A percentile compares a stretch with the other conserved stretches of the same genome.
phyloP scores from a whole-genome alignment of 2,113 vertebrate species.

The Argyrosomus japonicus region DNA sequence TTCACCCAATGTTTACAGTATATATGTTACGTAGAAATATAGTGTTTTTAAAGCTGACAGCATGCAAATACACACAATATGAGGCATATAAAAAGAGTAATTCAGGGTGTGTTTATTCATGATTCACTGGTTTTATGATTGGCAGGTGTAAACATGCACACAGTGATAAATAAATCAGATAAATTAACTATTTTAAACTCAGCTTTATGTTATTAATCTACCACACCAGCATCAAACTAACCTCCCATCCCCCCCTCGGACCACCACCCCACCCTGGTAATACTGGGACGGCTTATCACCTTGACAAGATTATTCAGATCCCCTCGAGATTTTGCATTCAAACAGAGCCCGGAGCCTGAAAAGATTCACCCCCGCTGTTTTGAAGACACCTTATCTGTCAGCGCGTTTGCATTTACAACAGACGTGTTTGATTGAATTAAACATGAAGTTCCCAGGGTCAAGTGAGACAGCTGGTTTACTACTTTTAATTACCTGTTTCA shows the following conservation, averaged over 20 bases:
- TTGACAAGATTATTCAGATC: constrained; percentile 60
- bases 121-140: too few relatives aligned
- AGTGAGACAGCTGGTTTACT: too few relatives aligned
- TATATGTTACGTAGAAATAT: too few relatives aligned
- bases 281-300: constrained; percentile 8
- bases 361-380: constrained; percentile 48
- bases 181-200: not conserved
- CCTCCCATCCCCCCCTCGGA: not conserved
- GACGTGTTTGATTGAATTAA: constrained; percentile 12
- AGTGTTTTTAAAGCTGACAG: too few relatives aligned
- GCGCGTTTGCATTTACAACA: constrained; percentile 26
- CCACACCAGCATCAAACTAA: not conserved
- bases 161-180: not conserved
- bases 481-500: too few relatives aligned
- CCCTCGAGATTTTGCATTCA: constrained; percentile 61
- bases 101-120: too few relatives aligned
- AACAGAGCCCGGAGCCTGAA: constrained; percentile 26
- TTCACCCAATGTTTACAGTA: too few relatives aligned
- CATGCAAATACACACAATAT: too few relatives aligned
- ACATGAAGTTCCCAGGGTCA: not conserved
- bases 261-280: constrained; percentile 18
- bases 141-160: too few relatives aligned
- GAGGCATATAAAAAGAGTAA: too few relatives aligned
- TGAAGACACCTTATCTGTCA: constrained; percentile 15
- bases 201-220: not conserved